Evolutionary conservation across 2,888 invertebrate genomes (phyloP), one percentile per base, ranked within the genome.

Genomic region (Pharmacophagus antenor): DNA sequence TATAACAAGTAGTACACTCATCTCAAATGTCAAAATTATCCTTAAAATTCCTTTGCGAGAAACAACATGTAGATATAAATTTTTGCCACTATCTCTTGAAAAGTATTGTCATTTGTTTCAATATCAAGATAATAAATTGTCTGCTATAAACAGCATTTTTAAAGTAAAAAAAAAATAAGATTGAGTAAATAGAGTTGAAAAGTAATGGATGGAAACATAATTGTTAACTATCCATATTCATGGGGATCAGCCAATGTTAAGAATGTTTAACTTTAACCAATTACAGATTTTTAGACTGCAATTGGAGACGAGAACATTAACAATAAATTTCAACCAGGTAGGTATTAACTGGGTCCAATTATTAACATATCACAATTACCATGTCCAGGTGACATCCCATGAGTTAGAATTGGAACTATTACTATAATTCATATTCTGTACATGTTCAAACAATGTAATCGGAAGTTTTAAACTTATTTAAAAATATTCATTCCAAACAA

Each of bases 391-490:
- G 73, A 75, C 42, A 42, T 73, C 74, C 73, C 77, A 76, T 70
- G 74, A 76, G 70, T 75, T 63, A 71, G 70, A 79, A 67, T 69
- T 66, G 47, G 46, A 46, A 37, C 17, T 5, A 48, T 77, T 80
- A 82, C 83, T 79, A 85, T 85, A 88, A 88, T 85, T 85, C 82
- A 80, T 84, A 81, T 77, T 79, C 79, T 84, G 74, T 83, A 87
- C 81, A 86, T 76, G 76, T 80, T 80, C 77, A 70, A 75, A 77
- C 76, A 76, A 82, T 76, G 80, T 73, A 81, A 85, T 88, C 85
- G 82, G 83, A 76, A 77, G 77, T 80, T 88, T 88, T 85, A 87
- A 88, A 86, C 88, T 89, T 88, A 88, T 85, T 87, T 81, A 82
- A 87, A 86, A 85, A 86, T 84, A 83, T 77, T 80, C 71, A 72